Evolutionary conservation across 2,797 vertebrate genomes (phyloP).

Genomic region (Loris lydekkerianus): DNA sequence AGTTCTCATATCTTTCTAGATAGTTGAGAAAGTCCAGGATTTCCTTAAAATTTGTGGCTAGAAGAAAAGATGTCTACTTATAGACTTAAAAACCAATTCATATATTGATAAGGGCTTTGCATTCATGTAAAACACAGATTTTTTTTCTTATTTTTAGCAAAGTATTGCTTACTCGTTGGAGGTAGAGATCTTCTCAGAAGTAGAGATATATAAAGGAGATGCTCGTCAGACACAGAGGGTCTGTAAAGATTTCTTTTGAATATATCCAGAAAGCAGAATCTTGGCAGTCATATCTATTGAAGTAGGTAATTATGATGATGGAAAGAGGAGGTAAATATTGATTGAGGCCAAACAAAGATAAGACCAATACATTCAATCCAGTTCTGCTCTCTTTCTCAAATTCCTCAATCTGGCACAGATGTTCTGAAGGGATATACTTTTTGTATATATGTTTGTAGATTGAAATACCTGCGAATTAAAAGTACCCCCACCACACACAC

Average conservation of each 20-base stretch:
- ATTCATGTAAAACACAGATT: not conserved
- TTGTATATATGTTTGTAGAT: not conserved
- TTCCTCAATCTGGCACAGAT: not conserved
- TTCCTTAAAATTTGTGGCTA: constrained; percentile 27
- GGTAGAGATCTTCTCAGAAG: not conserved
- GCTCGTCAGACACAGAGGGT: not conserved
- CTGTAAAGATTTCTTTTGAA: not conserved
- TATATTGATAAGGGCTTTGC: not conserved
- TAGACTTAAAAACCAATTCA: not conserved
- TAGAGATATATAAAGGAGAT: not conserved
- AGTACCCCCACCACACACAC: not conserved
- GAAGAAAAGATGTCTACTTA: constrained; percentile 6
- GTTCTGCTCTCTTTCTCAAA: not conserved
- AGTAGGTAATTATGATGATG: not conserved
- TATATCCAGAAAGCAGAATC: constrained; percentile 29
- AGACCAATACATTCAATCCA: not conserved
- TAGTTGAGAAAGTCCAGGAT: not conserved
- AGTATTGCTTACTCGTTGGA: not conserved
- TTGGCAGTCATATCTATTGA: not conserved
- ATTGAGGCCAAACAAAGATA: constrained; percentile 40
- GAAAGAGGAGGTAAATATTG: constrained; percentile 10
- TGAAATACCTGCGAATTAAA: not conserved
- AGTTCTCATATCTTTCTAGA: not conserved
- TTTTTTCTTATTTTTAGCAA: not conserved
- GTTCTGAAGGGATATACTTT: constrained; percentile 33